Percentiles rank a stretch among this genome's conserved stretches.
phyloP scores from a whole-genome alignment of 2,113 vertebrate species.

The Dicerorhinus sumatrensis region DNA sequence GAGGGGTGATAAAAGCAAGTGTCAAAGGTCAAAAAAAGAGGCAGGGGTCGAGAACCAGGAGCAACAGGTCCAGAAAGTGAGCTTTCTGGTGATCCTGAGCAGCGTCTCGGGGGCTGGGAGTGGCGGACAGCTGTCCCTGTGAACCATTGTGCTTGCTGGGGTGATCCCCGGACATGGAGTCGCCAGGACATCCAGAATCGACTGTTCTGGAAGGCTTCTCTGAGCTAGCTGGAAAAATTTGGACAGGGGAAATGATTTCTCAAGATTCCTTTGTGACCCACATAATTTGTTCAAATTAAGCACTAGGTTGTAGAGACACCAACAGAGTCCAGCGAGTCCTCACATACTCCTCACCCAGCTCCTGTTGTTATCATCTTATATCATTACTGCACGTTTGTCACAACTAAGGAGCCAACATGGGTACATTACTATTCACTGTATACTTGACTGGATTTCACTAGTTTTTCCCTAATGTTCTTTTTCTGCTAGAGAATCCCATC shows the following conservation, averaged over 20 bases:
- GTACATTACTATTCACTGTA: background rate
- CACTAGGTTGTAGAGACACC: background rate
- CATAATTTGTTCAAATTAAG: conserved; percentile 49
- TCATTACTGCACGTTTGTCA: background rate
- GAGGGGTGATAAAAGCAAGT: background rate
- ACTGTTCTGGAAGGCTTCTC: background rate
- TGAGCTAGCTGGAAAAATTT: background rate
- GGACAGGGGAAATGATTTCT: conserved; percentile 34
- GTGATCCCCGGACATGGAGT: background rate
- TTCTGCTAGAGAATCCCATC: background rate
- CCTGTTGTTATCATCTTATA: background rate
- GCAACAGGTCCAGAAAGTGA: background rate
- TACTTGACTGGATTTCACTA: background rate
- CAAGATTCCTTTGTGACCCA: conserved; percentile 38
- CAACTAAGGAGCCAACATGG: background rate
- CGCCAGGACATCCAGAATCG: background rate
- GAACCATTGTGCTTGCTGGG: background rate
- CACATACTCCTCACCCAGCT: background rate
- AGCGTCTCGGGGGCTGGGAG: background rate
- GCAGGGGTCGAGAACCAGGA: background rate
- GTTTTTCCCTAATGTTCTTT: background rate
- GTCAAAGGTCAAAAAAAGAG: background rate
- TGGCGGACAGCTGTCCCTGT: background rate
- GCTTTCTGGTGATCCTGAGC: background rate
- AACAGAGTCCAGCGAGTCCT: background rate